A percentile compares a stretch with the other conserved stretches of the same genome.
phyloP scores from a whole-genome alignment of 2,888 invertebrate genomes.

The Notocelia uddmanniana region DNA sequence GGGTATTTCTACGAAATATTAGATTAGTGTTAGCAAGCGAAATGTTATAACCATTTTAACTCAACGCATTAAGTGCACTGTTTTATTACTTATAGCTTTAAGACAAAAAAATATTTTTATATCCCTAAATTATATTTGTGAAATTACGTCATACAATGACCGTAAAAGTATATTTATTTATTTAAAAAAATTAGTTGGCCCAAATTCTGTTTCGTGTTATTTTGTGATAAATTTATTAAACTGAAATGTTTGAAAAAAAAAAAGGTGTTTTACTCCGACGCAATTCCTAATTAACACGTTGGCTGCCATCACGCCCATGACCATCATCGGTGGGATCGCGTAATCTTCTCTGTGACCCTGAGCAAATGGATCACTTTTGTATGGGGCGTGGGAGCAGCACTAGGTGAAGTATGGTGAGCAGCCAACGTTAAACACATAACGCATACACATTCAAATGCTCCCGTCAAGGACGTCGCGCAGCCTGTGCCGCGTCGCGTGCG shows the following conservation, averaged over 20 bases:
- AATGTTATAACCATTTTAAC: not conserved
- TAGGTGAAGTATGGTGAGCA: too few relatives aligned
- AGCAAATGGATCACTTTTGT: too few relatives aligned
- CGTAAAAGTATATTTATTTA: constrained; percentile 26
- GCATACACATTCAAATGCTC: too few relatives aligned
- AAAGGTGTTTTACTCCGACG: not conserved
- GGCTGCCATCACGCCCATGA: too few relatives aligned
- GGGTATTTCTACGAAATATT: not conserved
- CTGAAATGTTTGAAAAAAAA: constrained; percentile 12
- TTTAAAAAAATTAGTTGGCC: constrained; percentile 13
- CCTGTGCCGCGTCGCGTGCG: too few relatives aligned
- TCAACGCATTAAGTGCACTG: constrained; percentile 1
- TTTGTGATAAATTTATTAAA: constrained; percentile 36
- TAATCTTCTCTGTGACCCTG: too few relatives aligned
- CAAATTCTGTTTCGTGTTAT: constrained; percentile 27
- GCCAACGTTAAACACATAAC: too few relatives aligned
- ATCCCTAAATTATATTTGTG: constrained; percentile 23
- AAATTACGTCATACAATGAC: constrained; percentile 27
- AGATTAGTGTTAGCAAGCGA: not conserved
- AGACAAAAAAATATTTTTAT: constrained; percentile 9
- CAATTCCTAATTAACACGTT: not conserved
- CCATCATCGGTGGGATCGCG: too few relatives aligned
- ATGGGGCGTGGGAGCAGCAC: too few relatives aligned
- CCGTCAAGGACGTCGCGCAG: too few relatives aligned
- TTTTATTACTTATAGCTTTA: constrained; percentile 2